Percentiles rank a stretch among this genome's conserved stretches.
phyloP scores from a whole-genome alignment of 2,797 vertebrate genomes.

The Melanotaenia maccullochi region DNA sequence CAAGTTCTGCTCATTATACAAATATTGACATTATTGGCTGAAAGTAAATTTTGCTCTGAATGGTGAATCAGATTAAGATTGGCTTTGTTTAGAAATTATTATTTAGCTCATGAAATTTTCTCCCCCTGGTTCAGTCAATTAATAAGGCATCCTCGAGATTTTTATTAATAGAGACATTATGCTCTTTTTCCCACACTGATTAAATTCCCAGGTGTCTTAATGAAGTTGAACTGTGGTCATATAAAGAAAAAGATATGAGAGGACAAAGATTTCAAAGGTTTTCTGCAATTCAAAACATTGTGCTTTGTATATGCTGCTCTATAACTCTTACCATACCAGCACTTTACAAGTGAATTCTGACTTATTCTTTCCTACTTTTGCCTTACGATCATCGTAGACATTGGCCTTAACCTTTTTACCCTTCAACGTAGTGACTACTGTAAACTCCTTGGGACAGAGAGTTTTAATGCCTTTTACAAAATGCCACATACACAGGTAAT shows the following conservation, averaged over 20 bases:
- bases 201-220: neutral
- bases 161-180: neutral
- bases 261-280: neutral
- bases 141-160: neutral
- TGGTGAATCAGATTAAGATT: neutral
- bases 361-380: neutral
- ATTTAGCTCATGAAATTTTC: neutral
- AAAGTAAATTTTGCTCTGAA: neutral
- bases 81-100: neutral
- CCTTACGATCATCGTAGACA: constrained; percentile 3
- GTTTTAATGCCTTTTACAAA: neutral
- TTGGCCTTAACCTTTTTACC: neutral
- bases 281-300: neutral
- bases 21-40: neutral
- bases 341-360: constrained; percentile 1
- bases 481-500: neutral
- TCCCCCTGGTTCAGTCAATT: neutral
- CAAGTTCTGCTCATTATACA: constrained; percentile 6
- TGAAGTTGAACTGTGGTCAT: neutral
- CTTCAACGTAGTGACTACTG: neutral
- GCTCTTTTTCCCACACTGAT: neutral
- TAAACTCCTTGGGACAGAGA: neutral
- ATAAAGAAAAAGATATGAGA: neutral
- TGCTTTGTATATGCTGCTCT: no score
- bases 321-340: no score